Base-by-base conservation (phyloP, 2,797 vertebrate species). In the Neopelma chrysocephalum region DNA sequence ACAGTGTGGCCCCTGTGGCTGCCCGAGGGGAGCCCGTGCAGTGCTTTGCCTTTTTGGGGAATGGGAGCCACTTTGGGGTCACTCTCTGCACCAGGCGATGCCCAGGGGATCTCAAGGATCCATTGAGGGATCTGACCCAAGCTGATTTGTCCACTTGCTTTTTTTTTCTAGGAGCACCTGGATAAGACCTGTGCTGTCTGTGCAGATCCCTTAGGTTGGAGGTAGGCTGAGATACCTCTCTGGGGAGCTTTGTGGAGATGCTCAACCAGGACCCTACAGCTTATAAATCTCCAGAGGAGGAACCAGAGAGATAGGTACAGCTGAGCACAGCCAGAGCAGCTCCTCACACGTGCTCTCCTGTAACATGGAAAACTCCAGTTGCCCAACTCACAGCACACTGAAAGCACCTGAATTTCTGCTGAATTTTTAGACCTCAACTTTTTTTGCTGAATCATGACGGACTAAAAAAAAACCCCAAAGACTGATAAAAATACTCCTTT, bases 401-500 rank as follows among this genome's bases (percentile, higher is more conserved):
- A 71, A 91, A 89, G 13, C 54, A 90, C 62, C 70, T 93, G 56
- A 62, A 72, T 84, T 79, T 48, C 61, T 93, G 80, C 47, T 84
- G 77, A 91, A 87, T 90, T 68, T 58, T 65, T 18, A 48, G 58
- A 72, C 66, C 20, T 79, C 69, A 82, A 40, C 3, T 43, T 58
- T 94, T 87, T 81, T 66, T 66, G 85, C 94, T 90, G 93, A 96
- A 82, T 94, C 94, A 95, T 3, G 10, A 58, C 4, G 4, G 47
- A 40, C 66, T 72, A 19, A 92, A 91, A 89, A 62, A 77, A 58
- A 54, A 11, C 15, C 15, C n/a, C 12, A 64, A 71, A 43, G 29
- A 42, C 88, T 62, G 80, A 95, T 71, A 96, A 96, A 96, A 97
- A 90, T 95, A 94, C 40, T 40, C 19, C 31, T 60, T 95, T 92